Base-by-base conservation (phyloP, 2,113 vertebrate genomes). In the Xiphophorus hellerii region DNA sequence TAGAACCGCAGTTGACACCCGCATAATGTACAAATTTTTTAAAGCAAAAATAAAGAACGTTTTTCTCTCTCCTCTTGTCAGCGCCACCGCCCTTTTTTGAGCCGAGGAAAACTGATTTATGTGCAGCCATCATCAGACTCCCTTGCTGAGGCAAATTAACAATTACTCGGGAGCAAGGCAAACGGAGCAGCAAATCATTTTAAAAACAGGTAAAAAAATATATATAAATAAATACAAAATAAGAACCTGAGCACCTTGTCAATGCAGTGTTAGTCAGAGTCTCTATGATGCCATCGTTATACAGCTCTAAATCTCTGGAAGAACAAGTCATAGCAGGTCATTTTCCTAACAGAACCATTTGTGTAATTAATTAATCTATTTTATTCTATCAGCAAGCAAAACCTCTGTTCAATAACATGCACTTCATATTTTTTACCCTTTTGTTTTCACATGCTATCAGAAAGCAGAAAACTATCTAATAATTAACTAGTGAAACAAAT, bases 81-180 rank as follows among this genome's bases (percentile, higher is more conserved):
- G 90, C 66, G 93, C 92, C 93, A 93, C 94, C 94, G 93, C 94
- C 94, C 93, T 93, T 93, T 94, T 90, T 88, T 91, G 89, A 93
- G 87, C 88, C 79, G 81, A 62, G 66, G 60, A 22, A 78, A 90
- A 77, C 79, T 76, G 85, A 88, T 90, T 88, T 88, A 86, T 87
- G 72, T 81, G 84, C 66, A 74, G 77, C 62, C 33, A 79, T 67
- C 37, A 1, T 44, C 39, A 74, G 10, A 62, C n/a, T 33, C 69
- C 29, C 35, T 54, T 78, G 31, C 62, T 76, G 71, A 85, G 88
- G 48, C 62, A 83, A 80, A 78, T 39, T 29, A 37, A 58, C 66
- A 70, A 82, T 77, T 65, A 83, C 76, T 12, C 27, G 27, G 31
- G 17, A 63, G n/a, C n/a, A 1, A 63, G 7, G 27, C 58, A 66